Base-by-base conservation (phyloP, 2,888 invertebrate genomes). In the Coenonympha arcania region DNA sequence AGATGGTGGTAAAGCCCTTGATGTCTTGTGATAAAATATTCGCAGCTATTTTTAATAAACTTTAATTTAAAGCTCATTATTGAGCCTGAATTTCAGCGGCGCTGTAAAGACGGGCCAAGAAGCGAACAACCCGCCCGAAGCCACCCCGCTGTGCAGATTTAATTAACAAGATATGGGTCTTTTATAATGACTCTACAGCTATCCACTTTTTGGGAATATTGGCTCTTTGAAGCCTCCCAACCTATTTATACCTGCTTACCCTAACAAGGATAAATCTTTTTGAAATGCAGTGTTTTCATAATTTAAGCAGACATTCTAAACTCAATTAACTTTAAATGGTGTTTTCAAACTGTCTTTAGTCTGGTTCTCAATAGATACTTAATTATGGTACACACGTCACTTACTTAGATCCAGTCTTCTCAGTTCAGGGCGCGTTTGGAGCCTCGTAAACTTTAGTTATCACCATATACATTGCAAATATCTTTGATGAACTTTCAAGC, bases 121-220 rank as follows among this genome's bases (percentile, higher is more conserved):
- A 64, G 58, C 68, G 59, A 68, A 67, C 69, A 71, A 64, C 69
- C 67, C 74, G 71, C 74, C 73, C 67, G 63, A 66, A 75, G 77
- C 77, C 80, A 65, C 79, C 84, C 83, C 65, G 73, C 81, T 70
- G 83, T 71, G 76, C 65, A 78, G 85, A 86, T 86, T 86, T 86
- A 85, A 86, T 86, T 86, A 86, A 85, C 81, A 76, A 84, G 85
- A 86, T 85, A 86, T 79, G 81, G 73, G 74, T 75, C 78, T 81
- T 83, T 82, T 74, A 82, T 79, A 82, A 77, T 76, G 75, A 75
- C 77, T 76, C 74, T 68, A 48, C 41, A 47, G 53, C 47, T 46
- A 75, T 77, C 78, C 71, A 81, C 78, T 80, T 82, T 83, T 39
- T 82, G 68, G 77, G 79, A 73, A 76, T 75, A 79, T 76, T 74